Evolutionary conservation across 2,113 vertebrate genomes (phyloP).

Genomic region (Tiliqua scincoides): DNA sequence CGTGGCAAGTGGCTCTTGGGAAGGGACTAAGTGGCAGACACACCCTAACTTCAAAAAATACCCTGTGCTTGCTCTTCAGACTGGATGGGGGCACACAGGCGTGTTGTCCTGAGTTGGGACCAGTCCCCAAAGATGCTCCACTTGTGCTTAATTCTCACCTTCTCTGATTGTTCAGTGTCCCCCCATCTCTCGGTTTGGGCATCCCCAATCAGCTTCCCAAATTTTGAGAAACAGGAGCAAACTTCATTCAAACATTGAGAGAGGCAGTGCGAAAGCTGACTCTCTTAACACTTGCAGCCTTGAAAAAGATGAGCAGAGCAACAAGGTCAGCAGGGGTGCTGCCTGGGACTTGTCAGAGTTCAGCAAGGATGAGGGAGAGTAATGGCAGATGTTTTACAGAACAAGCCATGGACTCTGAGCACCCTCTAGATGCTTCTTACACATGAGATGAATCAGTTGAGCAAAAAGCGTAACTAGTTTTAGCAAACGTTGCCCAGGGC

Average conservation of each 20-base stretch:
- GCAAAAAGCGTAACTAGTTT: background rate
- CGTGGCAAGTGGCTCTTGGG: too few relatives aligned
- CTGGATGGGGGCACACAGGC: background rate
- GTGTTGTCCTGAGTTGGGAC: background rate
- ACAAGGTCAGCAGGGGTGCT: slow-evolving; percentile 34
- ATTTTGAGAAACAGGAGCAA: background rate
- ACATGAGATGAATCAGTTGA: background rate
- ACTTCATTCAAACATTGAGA: background rate
- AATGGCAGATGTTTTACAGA: too few relatives aligned
- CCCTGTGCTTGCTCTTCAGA: too few relatives aligned
- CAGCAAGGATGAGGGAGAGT: too few relatives aligned
- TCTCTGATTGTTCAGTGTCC: too few relatives aligned
- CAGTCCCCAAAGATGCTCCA: background rate
- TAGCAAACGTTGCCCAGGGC: background rate
- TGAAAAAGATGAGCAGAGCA: slow-evolving; percentile 24
- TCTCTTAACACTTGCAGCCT: background rate
- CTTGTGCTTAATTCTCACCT: too few relatives aligned
- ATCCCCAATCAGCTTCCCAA: background rate
- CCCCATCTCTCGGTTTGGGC: background rate
- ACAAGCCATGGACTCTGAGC: slow-evolving; percentile 9
- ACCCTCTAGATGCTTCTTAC: slow-evolving; percentile 32
- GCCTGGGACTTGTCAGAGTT: too few relatives aligned
- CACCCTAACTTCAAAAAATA: too few relatives aligned
- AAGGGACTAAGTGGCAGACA: background rate
- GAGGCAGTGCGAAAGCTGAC: background rate